phyloP scores from a whole-genome alignment of 2,888 invertebrate genomes.

The Aelia acuminata region DNA sequence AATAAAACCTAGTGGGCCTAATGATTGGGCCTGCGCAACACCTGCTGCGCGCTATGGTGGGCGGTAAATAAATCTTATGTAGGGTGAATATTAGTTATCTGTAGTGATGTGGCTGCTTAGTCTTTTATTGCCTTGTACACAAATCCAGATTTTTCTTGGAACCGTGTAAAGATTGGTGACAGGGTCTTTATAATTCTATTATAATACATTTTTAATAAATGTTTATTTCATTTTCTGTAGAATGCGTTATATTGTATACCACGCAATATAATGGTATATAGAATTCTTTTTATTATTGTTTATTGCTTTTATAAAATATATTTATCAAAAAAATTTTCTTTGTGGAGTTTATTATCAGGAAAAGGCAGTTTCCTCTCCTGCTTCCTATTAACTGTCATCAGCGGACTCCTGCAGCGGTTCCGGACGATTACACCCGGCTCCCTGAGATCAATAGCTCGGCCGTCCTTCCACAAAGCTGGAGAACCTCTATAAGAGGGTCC shows the following conservation, averaged over 20 bases:
- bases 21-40: conserved; percentile 39
- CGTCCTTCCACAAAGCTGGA: conserved; percentile 40
- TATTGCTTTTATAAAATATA: neutral
- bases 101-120: too few species aligned
- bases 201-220: too few species aligned
- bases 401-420: conserved; percentile 34
- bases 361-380: neutral
- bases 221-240: too few species aligned
- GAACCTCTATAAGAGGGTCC: conserved; percentile 26
- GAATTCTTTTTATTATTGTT: neutral
- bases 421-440: conserved; percentile 13
- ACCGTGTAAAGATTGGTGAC: too few species aligned
- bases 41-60: neutral
- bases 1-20: conserved; percentile 43
- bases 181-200: too few species aligned
- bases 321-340: neutral
- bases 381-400: conserved; percentile 16
- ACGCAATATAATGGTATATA: too few species aligned
- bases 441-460: neutral
- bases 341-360: neutral
- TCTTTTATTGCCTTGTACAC: too few species aligned
- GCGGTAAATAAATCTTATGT: neutral
- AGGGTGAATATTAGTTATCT: too few species aligned
- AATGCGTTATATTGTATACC: too few species aligned
- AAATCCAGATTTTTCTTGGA: too few species aligned